Conservation (phyloP, 2,888 invertebrate genomes). For the Ernsta delagoae region DNA sequence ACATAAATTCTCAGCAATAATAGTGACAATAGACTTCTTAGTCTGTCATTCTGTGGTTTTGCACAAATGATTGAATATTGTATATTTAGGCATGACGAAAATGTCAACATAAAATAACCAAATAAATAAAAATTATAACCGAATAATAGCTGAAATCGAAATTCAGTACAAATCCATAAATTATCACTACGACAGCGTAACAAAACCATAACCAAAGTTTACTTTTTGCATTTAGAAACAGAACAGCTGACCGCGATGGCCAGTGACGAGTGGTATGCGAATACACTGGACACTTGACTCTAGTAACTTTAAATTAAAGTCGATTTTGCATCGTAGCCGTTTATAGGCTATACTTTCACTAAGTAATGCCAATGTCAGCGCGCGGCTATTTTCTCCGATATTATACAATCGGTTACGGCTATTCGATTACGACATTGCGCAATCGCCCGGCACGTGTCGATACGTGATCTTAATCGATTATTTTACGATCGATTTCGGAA, state of each 20-base stretch:
- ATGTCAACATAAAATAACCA: background rate
- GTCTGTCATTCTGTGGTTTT: background rate
- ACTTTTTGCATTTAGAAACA: constrained; percentile 30
- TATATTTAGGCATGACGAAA: no score
- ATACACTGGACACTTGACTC: constrained; percentile 37
- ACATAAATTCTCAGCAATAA: no score
- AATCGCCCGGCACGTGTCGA: constrained; percentile 47
- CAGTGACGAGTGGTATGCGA: constrained; percentile 40
- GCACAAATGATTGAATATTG: background rate
- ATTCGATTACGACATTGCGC: constrained; percentile 56
- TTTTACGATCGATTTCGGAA: constrained; percentile 30
- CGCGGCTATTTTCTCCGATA: constrained; percentile 61
- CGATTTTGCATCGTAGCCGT: constrained; percentile 39
- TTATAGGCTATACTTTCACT: constrained; percentile 69
- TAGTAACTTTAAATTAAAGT: constrained; percentile 35
- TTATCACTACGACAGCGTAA: background rate
- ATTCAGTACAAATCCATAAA: background rate
- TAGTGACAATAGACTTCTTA: no score
- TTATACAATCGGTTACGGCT: constrained; percentile 62
- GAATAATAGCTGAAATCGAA: background rate
- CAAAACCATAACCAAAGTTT: constrained; percentile 24
- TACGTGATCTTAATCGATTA: constrained; percentile 43
- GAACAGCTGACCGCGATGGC: constrained; percentile 52
- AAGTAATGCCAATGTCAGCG: constrained; percentile 79
- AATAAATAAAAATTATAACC: background rate